Evolutionary conservation across 2,888 invertebrate species (phyloP).

Genomic region (Harpagoxenus sublaevis): DNA sequence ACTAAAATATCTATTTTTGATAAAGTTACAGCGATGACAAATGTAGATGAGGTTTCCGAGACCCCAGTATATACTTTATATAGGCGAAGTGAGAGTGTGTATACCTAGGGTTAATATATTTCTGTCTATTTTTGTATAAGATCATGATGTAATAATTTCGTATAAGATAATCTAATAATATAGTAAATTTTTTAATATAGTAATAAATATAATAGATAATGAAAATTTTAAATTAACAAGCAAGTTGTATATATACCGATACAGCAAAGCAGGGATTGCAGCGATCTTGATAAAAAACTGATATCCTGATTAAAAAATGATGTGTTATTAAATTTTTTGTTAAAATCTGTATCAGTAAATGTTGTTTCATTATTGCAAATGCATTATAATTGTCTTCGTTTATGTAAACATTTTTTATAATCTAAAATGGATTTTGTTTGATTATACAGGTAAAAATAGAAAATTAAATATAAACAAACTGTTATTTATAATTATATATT

Average conservation of each 20-base stretch:
- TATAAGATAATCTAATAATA: no score
- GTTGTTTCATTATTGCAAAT: not conserved
- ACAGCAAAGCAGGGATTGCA: not conserved
- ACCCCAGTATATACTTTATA: no score
- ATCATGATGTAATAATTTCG: no score
- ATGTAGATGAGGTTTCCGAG: no score
- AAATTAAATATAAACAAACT: not conserved
- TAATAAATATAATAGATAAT: not conserved
- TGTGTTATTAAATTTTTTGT: not conserved
- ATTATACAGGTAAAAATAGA: not conserved
- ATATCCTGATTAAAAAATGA: not conserved
- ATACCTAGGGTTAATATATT: no score
- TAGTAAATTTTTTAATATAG: no score
- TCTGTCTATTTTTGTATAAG: no score
- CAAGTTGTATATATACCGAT: not conserved
- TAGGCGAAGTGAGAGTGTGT: no score
- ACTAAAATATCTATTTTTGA: no score
- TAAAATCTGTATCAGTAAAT: not conserved
- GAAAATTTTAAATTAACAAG: not conserved
- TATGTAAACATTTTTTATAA: not conserved
- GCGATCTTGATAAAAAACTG: not conserved
- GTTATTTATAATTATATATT: not conserved
- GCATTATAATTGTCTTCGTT: not conserved
- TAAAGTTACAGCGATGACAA: no score
- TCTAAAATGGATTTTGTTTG: not conserved